Evolutionary conservation across 2,113 vertebrate species (phyloP).

Genomic region (Lates calcarifer): DNA sequence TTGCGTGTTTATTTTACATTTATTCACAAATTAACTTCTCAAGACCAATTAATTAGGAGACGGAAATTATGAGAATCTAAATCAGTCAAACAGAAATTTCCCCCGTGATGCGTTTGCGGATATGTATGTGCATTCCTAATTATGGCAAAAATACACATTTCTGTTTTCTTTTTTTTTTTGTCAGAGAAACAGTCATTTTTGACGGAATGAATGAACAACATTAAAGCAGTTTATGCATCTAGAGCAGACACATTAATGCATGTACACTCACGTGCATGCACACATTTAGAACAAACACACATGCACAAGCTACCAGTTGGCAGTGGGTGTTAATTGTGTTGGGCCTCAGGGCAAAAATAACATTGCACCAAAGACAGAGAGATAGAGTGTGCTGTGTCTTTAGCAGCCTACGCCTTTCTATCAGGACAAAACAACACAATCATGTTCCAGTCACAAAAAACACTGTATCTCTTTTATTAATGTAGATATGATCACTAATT

Average conservation of each 20-base stretch:
- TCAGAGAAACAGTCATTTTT: conserved; percentile 47
- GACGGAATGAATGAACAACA: conserved; percentile 58
- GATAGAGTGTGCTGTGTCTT: conserved; percentile 46
- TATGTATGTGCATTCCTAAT: conserved; percentile 39
- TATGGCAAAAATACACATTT: conserved; percentile 44
- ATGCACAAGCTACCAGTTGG: conserved; percentile 55
- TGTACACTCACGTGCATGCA: conserved; percentile 15
- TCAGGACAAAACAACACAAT: conserved; percentile 42
- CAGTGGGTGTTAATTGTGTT: conserved; percentile 81
- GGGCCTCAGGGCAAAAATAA: conserved; percentile 79
- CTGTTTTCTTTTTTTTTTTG: no score
- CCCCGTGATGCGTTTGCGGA: conserved; percentile 28
- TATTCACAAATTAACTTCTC: conserved; percentile 54
- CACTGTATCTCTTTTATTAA: background rate
- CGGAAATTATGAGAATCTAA: conserved; percentile 44
- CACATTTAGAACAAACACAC: conserved; percentile 9
- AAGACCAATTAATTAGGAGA: conserved; percentile 63
- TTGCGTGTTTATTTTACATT: conserved; percentile 56
- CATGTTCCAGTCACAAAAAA: conserved; percentile 7
- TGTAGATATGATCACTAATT: background rate
- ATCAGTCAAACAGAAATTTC: conserved; percentile 50
- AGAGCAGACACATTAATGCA: conserved; percentile 42
- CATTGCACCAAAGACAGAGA: conserved; percentile 68
- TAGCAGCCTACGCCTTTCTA: conserved; percentile 38
- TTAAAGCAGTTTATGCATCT: conserved; percentile 54